Evolutionary conservation across 2,797 vertebrate genomes (phyloP), one percentile per base, ranked within the genome.

Genomic region (Enteromius anoplus): DNA sequence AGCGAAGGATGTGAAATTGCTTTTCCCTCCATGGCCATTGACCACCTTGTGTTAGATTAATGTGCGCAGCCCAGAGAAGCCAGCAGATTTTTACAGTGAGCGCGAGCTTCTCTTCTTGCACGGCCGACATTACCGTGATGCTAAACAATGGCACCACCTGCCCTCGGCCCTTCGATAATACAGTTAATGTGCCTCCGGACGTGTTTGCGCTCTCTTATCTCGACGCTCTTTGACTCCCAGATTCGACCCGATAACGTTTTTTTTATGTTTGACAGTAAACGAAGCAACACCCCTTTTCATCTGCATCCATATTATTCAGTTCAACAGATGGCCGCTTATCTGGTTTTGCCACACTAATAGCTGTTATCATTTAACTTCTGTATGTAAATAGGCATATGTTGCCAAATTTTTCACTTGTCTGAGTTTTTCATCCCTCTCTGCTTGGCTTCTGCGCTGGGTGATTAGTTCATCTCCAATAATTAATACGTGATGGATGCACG

Each of bases 11-110:
- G 75, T 64, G 83, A 88, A 89, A 89, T 88, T 89, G 86, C 87
- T 87, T 89, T 88, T 87, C 86, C 75, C 80, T 88, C 78, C 62
- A 84, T 86, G 82, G 82, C 88, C 81, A 85, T 87, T 89, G 88
- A 89, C 87, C 88, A 87, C 87, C 87, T 87, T 81, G 83, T 87
- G 85, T 87, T 88, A 88, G 83, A 87, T 89, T 81, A 87, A 89
- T 88, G 87, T 85, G 84, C 82, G 83, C 64, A 42, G 86, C 86
- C 76, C 76, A 51, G 82, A 84, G 86, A 81, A 83, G 69, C 80
- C 80, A 83, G 86, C 82, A 83, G 86, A 85, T 84, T 87, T 84
- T 85, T 87, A 86, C 82, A 86, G 75, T 32, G 32, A 53, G 77
- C 45, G 75, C 73, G 60, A 84, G 84, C 85, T 84, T 84, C 78